These are phyloP conservation scores for Aricia artaxerxes DNA, from an alignment of 2,888 invertebrate species.

Conservation along the genomic window DNA sequence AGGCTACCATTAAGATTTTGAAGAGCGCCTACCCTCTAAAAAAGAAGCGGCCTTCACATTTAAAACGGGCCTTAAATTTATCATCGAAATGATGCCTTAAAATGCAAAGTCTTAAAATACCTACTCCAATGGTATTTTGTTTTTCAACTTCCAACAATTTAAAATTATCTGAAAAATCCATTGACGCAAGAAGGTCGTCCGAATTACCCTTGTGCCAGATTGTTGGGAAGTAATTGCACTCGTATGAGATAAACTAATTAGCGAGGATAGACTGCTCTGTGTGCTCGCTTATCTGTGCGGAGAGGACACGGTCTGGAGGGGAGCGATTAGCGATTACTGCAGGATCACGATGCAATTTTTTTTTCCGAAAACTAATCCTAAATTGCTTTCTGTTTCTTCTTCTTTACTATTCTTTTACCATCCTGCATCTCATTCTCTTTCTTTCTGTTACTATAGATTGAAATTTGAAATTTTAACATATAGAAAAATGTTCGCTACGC, in stretches of 20 bases:
- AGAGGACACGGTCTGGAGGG: constrained; percentile 39
- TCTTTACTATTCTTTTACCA: no score
- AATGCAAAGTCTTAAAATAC: neutral
- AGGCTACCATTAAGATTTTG: no score
- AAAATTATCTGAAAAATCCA: constrained; percentile 28
- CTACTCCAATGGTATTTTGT: neutral
- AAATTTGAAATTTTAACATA: no score
- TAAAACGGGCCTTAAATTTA: neutral
- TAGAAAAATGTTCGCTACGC: no score
- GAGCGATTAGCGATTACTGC: constrained; percentile 39
- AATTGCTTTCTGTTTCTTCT: no score
- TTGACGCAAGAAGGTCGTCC: constrained; percentile 45
- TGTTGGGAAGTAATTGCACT: constrained; percentile 71
- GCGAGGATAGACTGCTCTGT: constrained; percentile 75
- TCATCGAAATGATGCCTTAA: neutral
- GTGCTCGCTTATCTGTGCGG: constrained; percentile 67
- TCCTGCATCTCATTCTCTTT: no score
- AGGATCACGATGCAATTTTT: neutral
- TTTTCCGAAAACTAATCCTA: no score
- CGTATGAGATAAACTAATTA: constrained; percentile 79
- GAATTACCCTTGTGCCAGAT: constrained; percentile 73
- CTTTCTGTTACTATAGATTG: no score
- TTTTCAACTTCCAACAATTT: constrained; percentile 1
- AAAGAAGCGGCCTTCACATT: no score
- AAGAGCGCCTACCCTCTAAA: no score